Base-by-base conservation (phyloP, 2,113 vertebrate genomes). In the Vulpes vulpes region DNA sequence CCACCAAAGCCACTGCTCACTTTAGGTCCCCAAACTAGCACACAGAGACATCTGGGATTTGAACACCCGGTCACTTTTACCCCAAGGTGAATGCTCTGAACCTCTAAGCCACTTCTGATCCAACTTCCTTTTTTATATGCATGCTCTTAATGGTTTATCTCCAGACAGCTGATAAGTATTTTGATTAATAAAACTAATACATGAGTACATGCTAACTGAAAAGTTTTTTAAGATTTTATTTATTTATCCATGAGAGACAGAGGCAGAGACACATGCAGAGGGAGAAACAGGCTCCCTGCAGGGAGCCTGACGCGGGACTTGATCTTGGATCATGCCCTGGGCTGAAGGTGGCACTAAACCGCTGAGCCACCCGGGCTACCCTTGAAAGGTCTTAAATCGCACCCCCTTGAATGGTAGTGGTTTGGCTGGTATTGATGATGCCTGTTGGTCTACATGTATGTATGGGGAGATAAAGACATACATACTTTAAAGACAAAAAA, bases 21-120 rank as follows among this genome's bases (percentile, higher is more conserved):
- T 64, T 15, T n/a, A 74, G 51, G 82, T 95, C 76, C 82, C 64
- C 32, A 43, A 60, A 59, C 14, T 4, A 30, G 65, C 14, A 8
- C 15, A 0, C 4, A 1, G 51, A 76, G 69, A 11, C 8, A 3
- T 20, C 51, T 3, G 0, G 43, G 14, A 55, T 55, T 17, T 71
- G 64, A 71, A 30, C 38, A 27, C 23, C 22, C 1, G 11, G 76
- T 27, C 1, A 0, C 30, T 49, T n/a, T 51, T 3, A 2, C 30
- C n/a, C 55, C 64, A 12, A 80, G 27, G 25, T 30, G 22, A 32
- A 20, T 49, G 76, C 53, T 65, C 32, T 65, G 25, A 76, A 53
- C 30, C 60, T 10, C 19, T 27, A 2, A 5, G 51, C 38, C 25
- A 15, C 27, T 59, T 81, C 71, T 57, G 65, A 49, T 9, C 59